phyloP scores from a whole-genome alignment of 2,113 vertebrate genomes.

The Pseudopodoces humilis region DNA sequence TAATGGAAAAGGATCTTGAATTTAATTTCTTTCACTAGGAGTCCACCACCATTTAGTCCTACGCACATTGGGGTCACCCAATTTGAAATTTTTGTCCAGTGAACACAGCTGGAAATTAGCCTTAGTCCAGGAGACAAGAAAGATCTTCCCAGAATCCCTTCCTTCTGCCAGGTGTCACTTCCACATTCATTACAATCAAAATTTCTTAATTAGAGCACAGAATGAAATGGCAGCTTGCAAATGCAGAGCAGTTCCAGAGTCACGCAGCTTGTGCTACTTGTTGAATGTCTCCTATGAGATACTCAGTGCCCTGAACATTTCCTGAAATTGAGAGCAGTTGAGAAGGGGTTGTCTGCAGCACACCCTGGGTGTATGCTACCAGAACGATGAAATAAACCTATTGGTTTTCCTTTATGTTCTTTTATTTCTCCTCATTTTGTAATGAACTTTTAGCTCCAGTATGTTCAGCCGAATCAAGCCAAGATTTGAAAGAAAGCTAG shows the following conservation, averaged over 20 bases:
- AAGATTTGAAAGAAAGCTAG: not conserved
- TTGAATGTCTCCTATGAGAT: not conserved
- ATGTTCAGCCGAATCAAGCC: not conserved
- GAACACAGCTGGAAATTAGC: not conserved
- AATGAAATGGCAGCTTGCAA: not conserved
- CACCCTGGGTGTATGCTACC: rapidly evolving
- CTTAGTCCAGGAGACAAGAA: not conserved
- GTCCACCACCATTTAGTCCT: not conserved
- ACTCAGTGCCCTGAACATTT: not conserved
- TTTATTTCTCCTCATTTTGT: not conserved
- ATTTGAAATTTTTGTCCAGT: not conserved
- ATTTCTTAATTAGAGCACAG: not conserved
- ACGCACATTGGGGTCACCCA: not conserved
- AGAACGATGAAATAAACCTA: not conserved
- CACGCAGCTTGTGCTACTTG: not conserved
- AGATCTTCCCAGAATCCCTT: not conserved
- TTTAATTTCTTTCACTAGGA: not conserved
- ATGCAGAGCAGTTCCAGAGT: not conserved
- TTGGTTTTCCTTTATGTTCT: not conserved
- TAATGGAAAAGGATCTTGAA: not conserved
- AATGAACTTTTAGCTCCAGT: not conserved
- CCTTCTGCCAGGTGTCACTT: not conserved
- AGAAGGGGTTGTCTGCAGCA: not conserved
- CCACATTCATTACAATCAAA: not conserved
- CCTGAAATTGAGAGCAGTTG: not conserved